phyloP scores from a whole-genome alignment of 2,797 vertebrate genomes.

The Pitangus sulphuratus region DNA sequence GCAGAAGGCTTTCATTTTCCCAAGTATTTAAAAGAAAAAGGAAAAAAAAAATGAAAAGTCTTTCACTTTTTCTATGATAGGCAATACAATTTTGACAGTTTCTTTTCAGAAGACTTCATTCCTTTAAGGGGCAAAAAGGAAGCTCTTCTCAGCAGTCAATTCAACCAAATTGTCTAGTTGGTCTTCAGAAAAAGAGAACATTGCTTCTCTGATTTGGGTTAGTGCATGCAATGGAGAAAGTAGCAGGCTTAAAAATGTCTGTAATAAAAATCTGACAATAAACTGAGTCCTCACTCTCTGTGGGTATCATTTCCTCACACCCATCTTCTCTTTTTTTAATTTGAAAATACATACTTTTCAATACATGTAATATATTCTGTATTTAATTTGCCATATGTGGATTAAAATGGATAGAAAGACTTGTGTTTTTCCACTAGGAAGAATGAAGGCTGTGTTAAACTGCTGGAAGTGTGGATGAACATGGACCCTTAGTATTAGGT shows the following conservation, averaged over 20 bases:
- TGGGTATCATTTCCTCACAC: fast-evolving
- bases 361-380: neutral
- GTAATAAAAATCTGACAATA: neutral
- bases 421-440: neutral
- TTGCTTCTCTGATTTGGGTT: neutral
- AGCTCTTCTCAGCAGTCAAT: neutral
- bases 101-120: neutral
- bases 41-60: neutral
- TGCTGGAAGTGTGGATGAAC: neutral
- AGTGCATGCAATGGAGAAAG: neutral
- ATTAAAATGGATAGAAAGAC: neutral
- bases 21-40: neutral
- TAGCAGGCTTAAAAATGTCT: neutral
- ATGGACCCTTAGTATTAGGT: neutral
- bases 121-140: neutral
- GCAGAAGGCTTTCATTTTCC: fast-evolving
- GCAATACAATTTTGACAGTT: neutral
- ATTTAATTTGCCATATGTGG: neutral
- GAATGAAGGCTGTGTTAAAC: neutral
- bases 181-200: neutral
- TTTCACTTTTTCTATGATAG: neutral
- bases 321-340: neutral
- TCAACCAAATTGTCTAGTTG: neutral
- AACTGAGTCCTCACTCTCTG: neutral
- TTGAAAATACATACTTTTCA: neutral